Evolutionary conservation across 2,888 invertebrate species (phyloP).

Genomic region (Clostera curtula): DNA sequence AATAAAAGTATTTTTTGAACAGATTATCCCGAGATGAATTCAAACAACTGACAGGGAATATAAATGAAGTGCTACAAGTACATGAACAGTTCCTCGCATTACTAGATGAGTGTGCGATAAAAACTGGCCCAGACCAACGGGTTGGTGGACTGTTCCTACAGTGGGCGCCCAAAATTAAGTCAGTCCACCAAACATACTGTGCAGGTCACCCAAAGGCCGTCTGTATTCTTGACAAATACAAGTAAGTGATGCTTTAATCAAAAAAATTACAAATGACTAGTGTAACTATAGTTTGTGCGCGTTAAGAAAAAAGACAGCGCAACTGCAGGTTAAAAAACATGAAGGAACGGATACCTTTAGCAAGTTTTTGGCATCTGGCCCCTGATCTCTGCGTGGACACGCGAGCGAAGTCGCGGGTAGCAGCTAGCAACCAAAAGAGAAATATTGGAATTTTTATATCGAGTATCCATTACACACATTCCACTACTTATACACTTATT

Average conservation of each 20-base stretch:
- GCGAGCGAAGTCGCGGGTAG: too few species aligned
- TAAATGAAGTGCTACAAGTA: conserved; percentile 88
- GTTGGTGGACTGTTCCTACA: conserved; percentile 94
- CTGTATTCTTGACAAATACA: conserved; percentile 92
- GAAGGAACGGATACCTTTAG: too few species aligned
- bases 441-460: background rate
- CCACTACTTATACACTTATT: conserved; percentile 1
- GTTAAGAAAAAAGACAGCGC: too few species aligned
- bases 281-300: conserved; percentile 1
- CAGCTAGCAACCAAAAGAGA: too few species aligned
- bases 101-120: conserved; percentile 85
- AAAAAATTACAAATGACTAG: background rate
- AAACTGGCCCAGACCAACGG: conserved; percentile 83
- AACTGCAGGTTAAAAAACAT: too few species aligned
- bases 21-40: conserved; percentile 91
- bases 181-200: conserved; percentile 92
- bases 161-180: conserved; percentile 87
- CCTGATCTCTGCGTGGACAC: too few species aligned
- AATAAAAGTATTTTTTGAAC: too few species aligned
- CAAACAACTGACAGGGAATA: conserved; percentile 89
- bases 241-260: conserved; percentile 74
- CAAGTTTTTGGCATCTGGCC: too few species aligned
- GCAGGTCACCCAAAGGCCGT: conserved; percentile 96
- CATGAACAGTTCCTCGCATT: conserved; percentile 87
- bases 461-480: background rate